Base-by-base conservation (phyloP, 1,140 invertebrate genomes). In the Hestina assimilis region DNA sequence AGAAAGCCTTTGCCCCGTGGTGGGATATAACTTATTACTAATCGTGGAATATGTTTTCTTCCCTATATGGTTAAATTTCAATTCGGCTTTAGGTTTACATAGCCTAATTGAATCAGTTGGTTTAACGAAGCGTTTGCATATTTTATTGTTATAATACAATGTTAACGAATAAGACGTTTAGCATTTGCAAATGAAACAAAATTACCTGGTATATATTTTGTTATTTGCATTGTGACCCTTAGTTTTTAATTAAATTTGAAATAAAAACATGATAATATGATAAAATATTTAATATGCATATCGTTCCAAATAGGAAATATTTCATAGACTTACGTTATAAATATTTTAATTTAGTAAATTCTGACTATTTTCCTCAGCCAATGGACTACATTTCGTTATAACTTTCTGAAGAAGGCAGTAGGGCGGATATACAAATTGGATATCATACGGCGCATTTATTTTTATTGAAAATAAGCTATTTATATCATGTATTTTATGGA, bases 81-180 rank as follows among this genome's bases (percentile, higher is more conserved):
- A 14, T 17, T 17, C 12, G 15, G 12, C 19, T 43, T 29, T 19
- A 47, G 59, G 42, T 52, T 63, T 45, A 53, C 38, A 55, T 26
- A 31, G 28, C 14, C 38, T 63, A 59, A 63, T 59, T 50, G 23
- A 48, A 63, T 63, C 38, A 45, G 12, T 26, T 24, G 50, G 56
- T 51, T 63, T 59, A 54, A 51, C 50, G 56, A 54, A 48, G 28
- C 54, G 59, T 63, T 63, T 63, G 56, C 61, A 63, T 63, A 63
- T 50, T 63, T 50, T 45, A 58, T 50, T 50, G 33, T 43, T 12
- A 23, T 29, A 50, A 51, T 43, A 58, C 38, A 51, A 58, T 45
- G 38, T 50, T 51, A 58, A 58, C 47, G 55, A 58, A 58, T 28
- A 50, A 51, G 14, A 14, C n/a, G 43, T 15, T 21, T 46, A 41